phyloP scores from a whole-genome alignment of 2,888 invertebrate genomes.

The Serripes groenlandicus region DNA sequence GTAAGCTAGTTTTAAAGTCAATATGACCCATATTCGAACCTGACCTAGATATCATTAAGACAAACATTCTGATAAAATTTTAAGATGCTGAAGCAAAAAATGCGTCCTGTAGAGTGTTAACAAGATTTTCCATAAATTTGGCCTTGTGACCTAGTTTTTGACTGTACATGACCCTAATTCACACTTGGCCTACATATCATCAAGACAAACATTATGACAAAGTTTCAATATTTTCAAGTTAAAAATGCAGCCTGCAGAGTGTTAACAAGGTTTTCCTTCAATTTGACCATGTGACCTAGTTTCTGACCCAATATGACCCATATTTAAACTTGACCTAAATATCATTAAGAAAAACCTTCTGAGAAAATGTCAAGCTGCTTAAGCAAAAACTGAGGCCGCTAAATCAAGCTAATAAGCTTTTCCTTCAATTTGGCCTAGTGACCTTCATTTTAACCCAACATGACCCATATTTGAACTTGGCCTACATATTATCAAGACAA shows the following conservation, averaged over 20 bases:
- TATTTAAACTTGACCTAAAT: too few species aligned
- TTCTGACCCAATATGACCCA: too few species aligned
- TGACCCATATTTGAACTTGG: too few species aligned
- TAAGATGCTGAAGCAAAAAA: not conserved
- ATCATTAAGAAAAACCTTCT: too few species aligned
- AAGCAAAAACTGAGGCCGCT: too few species aligned
- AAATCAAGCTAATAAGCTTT: too few species aligned
- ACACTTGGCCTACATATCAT: not conserved
- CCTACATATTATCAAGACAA: too few species aligned
- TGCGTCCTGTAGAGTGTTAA: not conserved
- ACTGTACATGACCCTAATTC: not conserved
- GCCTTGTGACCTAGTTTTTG: conserved; percentile 9
- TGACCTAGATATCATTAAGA: conserved; percentile 1
- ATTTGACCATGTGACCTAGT: too few species aligned
- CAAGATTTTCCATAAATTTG: conserved; percentile 4
- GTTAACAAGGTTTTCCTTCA: not conserved
- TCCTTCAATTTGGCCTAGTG: too few species aligned
- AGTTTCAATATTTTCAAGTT: not conserved
- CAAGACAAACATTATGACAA: not conserved
- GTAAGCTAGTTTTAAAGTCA: not conserved
- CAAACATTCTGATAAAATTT: not conserved
- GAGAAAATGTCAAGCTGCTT: too few species aligned
- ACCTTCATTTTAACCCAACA: too few species aligned
- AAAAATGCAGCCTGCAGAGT: conserved; percentile 8
- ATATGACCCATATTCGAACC: not conserved